Evolutionary conservation across 2,888 invertebrate genomes (phyloP).

Genomic region (Odontomyia ornata): DNA sequence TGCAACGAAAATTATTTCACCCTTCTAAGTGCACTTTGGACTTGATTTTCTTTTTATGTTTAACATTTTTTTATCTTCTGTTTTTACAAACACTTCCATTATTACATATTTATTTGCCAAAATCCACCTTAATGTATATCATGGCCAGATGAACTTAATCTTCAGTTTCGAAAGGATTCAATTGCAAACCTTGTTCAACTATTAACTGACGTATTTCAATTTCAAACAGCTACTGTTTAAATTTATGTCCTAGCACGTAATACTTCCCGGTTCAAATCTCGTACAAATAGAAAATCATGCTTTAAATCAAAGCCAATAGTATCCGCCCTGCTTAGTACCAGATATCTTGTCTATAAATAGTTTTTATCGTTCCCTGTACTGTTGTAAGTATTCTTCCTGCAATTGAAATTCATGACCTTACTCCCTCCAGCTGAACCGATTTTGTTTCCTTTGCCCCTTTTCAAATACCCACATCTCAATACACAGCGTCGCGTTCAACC

Average conservation of each 20-base stretch:
- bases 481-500: background rate
- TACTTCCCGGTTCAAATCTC: background rate
- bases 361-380: background rate
- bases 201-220: too few relatives aligned
- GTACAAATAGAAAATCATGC: constrained; percentile 25
- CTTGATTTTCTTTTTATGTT: too few relatives aligned
- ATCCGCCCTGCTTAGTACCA: background rate
- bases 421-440: background rate
- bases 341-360: background rate
- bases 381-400: constrained; percentile 16
- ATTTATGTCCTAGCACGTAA: constrained; percentile 3
- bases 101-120: too few relatives aligned
- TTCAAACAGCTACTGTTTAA: background rate
- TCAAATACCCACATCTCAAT: too few relatives aligned
- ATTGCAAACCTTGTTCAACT: too few relatives aligned
- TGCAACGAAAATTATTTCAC: too few relatives aligned
- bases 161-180: too few relatives aligned
- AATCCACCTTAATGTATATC: too few relatives aligned
- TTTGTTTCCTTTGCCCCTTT: background rate
- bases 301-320: background rate
- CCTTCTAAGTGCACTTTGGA: too few relatives aligned
- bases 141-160: too few relatives aligned
- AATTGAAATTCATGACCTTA: constrained; percentile 21
- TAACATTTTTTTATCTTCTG: too few relatives aligned
- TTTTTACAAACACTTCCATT: too few relatives aligned